Conservation (phyloP, 2,797 vertebrate genomes). For the Anomalospiza imberbis region DNA sequence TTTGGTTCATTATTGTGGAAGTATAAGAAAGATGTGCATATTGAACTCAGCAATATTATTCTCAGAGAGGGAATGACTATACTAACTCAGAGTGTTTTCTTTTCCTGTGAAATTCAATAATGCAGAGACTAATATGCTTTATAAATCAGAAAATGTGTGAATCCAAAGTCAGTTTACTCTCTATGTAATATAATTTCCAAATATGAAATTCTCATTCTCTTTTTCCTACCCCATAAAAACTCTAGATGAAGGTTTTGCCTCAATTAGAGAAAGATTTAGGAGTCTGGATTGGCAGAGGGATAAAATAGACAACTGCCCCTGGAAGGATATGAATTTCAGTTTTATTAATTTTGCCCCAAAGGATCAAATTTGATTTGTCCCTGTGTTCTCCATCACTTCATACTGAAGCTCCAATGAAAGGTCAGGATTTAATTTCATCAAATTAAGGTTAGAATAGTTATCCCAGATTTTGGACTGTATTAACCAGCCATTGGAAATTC, state of each 20-base stretch:
- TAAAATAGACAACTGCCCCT: neutral
- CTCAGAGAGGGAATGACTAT: neutral
- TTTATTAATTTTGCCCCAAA: conserved; percentile 46
- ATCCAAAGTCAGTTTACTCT: neutral
- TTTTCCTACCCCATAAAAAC: neutral
- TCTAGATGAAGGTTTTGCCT: neutral
- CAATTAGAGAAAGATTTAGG: conserved; percentile 30
- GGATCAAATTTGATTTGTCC: conserved; percentile 15
- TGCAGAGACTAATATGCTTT: neutral
- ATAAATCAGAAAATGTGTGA: neutral
- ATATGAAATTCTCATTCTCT: neutral
- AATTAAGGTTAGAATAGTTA: neutral
- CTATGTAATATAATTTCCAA: neutral
- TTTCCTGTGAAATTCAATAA: neutral
- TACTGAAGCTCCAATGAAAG: neutral
- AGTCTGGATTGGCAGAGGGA: neutral
- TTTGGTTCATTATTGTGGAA: neutral
- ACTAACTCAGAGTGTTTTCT: neutral
- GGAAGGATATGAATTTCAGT: neutral
- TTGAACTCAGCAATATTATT: neutral
- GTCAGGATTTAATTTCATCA: conserved; percentile 25
- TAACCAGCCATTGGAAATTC: neutral
- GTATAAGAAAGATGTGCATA: neutral
- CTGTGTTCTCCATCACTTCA: neutral
- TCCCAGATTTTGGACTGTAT: neutral